Evolutionary conservation across 2,113 vertebrate genomes (phyloP), one percentile per base, ranked within the genome.

Genomic region (Sylvietta virens): DNA sequence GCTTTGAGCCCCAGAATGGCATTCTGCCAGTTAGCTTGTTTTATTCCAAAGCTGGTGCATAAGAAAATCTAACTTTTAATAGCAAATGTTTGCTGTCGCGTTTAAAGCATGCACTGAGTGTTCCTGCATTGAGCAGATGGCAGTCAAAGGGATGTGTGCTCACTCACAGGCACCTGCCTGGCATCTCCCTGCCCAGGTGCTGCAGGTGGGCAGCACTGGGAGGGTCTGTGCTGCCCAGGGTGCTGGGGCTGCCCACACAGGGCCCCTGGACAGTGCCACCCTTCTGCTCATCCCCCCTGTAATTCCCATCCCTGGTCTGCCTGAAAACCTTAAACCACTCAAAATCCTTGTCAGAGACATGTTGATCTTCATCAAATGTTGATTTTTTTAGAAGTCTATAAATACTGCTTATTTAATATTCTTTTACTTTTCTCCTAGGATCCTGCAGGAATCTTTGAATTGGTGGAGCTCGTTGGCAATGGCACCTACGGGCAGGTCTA

Each of bases 401-500:
- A 81, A 19, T 92, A n/a, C 15, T 71, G n/a, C 14, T 56, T 60
- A 62, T 60, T 48, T 35, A 42, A 31, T 67, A 2, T 5, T 7
- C 23, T 42, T 67, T 50, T 37, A 92, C 87, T 57, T 96, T 94
- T 95, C 42, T 96, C 66, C 60, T 97, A 99, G 99, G 99, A 99
- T 97, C 99, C 99, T 79, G 99, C 99, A 74, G 99, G 99, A 73
- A 99, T 99, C 97, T 99, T 99, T 91, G 99, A 99, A 97, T 96
- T 99, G 97, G 99, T 99, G 48, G 99, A 99, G 96, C 98, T 99
- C 92, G 99, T 99, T 97, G 99, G 99, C 95, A 99, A 99, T 97
- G 99, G 99, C 67, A 99, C 99, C 28, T 99, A 99, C 1, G 99
- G 99, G 47, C 99, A 99, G 97, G 99, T 99, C 47, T 99, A 99